These are phyloP conservation scores for Tautogolabrus adspersus DNA, from an alignment of 2,113 vertebrate species.

Conservation along the genomic window DNA sequence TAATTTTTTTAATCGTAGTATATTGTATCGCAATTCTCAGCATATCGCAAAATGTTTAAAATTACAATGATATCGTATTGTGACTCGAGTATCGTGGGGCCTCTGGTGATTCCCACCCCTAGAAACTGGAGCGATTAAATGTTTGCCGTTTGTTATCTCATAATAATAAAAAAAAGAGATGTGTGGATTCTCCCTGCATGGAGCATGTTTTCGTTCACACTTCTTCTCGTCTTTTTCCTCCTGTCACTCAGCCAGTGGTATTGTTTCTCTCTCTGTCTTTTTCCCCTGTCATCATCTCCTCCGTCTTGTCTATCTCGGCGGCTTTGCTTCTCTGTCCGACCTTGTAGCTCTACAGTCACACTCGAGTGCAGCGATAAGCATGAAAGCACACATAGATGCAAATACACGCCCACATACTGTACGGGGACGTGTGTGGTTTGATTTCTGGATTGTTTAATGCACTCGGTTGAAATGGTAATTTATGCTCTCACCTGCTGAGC, in stretches of 20 bases:
- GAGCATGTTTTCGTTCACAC: background rate
- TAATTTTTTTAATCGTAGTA: too few species aligned
- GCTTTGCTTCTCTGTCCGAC: slow-evolving; percentile 14
- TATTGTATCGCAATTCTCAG: too few species aligned
- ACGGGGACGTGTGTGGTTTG: slow-evolving; percentile 5
- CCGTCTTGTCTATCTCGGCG: background rate
- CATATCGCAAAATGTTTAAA: too few species aligned
- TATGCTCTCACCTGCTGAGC: slow-evolving; percentile 14
- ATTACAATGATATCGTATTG: too few species aligned
- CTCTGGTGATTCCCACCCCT: too few species aligned
- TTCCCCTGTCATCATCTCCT: background rate
- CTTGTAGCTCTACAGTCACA: slow-evolving; percentile 8
- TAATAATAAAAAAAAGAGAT: background rate
- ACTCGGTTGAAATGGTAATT: slow-evolving; percentile 45
- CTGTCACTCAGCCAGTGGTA: background rate
- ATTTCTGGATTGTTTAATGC: slow-evolving; percentile 16
- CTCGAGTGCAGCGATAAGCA: background rate
- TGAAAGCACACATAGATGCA: background rate
- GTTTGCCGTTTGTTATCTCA: too few species aligned
- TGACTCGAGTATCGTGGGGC: too few species aligned
- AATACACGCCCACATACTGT: slow-evolving; percentile 15
- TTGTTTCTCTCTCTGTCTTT: background rate
- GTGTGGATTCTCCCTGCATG: background rate
- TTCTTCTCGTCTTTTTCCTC: background rate
- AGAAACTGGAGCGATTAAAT: too few species aligned